phyloP scores from a whole-genome alignment of 1,140 invertebrate species.

The Ericerus pela region DNA sequence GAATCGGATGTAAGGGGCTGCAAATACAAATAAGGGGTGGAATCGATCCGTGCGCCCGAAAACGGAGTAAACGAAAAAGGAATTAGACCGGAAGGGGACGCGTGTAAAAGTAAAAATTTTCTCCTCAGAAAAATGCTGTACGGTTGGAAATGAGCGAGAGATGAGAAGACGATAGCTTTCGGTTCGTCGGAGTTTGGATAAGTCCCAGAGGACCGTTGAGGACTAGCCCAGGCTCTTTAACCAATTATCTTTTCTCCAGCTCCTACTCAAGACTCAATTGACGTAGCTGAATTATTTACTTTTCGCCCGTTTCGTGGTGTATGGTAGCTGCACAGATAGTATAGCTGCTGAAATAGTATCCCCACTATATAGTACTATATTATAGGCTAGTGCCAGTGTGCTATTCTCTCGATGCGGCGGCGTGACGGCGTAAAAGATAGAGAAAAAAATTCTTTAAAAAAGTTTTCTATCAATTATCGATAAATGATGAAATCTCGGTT shows the following conservation, averaged over 20 bases:
- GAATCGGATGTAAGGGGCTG: too few relatives aligned
- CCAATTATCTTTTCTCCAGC: slow-evolving; percentile 7
- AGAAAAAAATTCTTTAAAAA: not conserved
- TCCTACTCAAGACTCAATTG: slow-evolving; percentile 9
- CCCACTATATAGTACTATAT: too few relatives aligned
- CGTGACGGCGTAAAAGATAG: too few relatives aligned
- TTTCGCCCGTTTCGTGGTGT: not conserved
- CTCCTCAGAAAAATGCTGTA: too few relatives aligned
- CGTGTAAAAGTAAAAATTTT: slow-evolving; percentile 1
- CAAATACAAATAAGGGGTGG: slow-evolving; percentile 11
- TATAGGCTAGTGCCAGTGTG: too few relatives aligned
- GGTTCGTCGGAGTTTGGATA: slow-evolving; percentile 5
- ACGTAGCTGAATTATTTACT: slow-evolving; percentile 7
- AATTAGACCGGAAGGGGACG: not conserved
- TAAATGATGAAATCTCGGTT: slow-evolving; percentile 4
- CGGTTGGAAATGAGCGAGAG: not conserved
- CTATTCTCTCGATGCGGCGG: too few relatives aligned
- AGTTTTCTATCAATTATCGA: slow-evolving; percentile 9
- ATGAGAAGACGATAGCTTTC: not conserved
- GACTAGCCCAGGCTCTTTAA: slow-evolving; percentile 7
- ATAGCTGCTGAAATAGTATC: too few relatives aligned
- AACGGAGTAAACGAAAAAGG: slow-evolving; percentile 3
- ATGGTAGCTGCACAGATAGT: too few relatives aligned
- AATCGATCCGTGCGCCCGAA: slow-evolving; percentile 1
- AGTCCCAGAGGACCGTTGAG: slow-evolving; percentile 2